Evolutionary conservation across 2,113 vertebrate genomes (phyloP).

Genomic region (Gracilinanus agilis): DNA sequence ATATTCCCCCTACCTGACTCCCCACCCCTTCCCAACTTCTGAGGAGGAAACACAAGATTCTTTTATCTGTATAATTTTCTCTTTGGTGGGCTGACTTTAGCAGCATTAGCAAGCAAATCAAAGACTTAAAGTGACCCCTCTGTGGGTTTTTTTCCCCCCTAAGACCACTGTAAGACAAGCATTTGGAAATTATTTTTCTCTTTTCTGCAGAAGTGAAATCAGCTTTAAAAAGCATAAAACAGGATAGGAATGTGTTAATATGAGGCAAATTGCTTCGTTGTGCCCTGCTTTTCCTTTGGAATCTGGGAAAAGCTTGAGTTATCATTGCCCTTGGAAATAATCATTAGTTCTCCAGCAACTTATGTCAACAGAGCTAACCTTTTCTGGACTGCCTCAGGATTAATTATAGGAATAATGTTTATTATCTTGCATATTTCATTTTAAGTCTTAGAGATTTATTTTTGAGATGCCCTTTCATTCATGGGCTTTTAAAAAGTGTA

Average conservation of each 20-base stretch:
- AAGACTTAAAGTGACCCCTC: constrained; percentile 12
- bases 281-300: constrained; percentile 13
- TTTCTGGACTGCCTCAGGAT: constrained; percentile 44
- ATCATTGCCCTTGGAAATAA: constrained; percentile 21
- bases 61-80: constrained; percentile 1
- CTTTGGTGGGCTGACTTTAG: constrained; percentile 6
- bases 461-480: background rate
- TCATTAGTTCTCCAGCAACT: background rate
- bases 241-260: background rate
- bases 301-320: background rate
- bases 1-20: constrained; percentile 25
- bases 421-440: background rate
- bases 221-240: constrained; percentile 13
- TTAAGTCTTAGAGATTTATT: background rate
- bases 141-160: background rate
- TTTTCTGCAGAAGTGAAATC: constrained; percentile 28
- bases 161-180: background rate
- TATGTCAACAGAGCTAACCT: constrained; percentile 8
- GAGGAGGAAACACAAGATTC: constrained; percentile 33
- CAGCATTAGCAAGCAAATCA: background rate
- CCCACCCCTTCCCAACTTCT: constrained; percentile 8
- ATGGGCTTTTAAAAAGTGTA: background rate
- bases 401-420: constrained; percentile 7
- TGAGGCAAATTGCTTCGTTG: background rate
- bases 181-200: constrained; percentile 5